Base-by-base conservation (phyloP, 2,113 vertebrate genomes). In the Psilopogon haemacephalus region DNA sequence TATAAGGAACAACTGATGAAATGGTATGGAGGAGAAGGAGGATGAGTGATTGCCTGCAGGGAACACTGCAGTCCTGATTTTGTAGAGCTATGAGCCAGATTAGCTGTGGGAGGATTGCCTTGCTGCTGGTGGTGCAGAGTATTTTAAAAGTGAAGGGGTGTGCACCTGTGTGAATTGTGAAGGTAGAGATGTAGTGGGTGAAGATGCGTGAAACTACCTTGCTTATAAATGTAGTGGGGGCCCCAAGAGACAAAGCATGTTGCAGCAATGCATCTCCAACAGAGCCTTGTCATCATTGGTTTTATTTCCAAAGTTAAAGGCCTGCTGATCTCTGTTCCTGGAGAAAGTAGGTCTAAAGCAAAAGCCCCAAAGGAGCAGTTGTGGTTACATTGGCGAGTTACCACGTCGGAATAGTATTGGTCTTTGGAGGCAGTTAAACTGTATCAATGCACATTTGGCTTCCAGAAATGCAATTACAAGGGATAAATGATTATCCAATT, bases 401-500 rank as follows among this genome's bases (percentile, higher is more conserved):
- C 73, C 3, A 5, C 55, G 28, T 55, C 1, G 5, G 84, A 83
- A 72, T 89, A 91, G 78, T 58, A 58, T 26, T 95, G 78, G 42
- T 78, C 86, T 96, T 95, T 93, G 28, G 87, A 87, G 86, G 73
- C 74, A 74, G 84, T 94, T 95, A 68, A 93, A 72, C 52, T 60
- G 27, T 83, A 86, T 59, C 85, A 33, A 58, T 83, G 93, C 83
- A 59, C 79, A 48, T 88, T 90, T 87, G 63, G 32, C 81, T 95
- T 96, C 67, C 68, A 89, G 86, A 95, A 90, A 70, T 75, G 74
- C 89, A 94, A 56, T 95, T 94, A 89, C 86, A 93, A 92, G 50
- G 64, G 48, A 75, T 84, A 93, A 96, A 92, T 94, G 42, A 86
- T 95, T 88, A 92, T 85, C 62, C 68, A 90, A 71, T 96, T 90